Base-by-base conservation (phyloP, 2,797 vertebrate genomes). In the Saxicola maurus region DNA sequence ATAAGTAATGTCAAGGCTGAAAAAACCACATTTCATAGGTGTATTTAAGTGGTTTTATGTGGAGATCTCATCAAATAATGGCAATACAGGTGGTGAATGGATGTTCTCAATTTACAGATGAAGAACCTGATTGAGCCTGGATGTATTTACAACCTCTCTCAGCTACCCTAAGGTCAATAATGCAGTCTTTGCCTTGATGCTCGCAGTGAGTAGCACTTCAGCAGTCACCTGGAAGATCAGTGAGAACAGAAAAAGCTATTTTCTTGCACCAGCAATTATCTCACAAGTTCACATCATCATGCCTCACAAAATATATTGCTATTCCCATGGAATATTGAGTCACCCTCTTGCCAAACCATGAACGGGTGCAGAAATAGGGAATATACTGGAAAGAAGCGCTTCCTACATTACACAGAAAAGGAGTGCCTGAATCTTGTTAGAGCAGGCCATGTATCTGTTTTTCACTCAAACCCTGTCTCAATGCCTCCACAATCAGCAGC, bases 1-100 rank as follows among this genome's bases (percentile, higher is more conserved):
- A 46, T 81, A 95, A 94, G 87, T 90, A 52, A 84, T 76, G 46
- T 87, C 87, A 71, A 21, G 49, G 43, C 45, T 59, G 90, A 92
- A 59, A 81, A 76, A 57, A 40, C 1, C 21, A 37, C 35, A 51
- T 38, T 55, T 64, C 35, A 78, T 69, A 53, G 45, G 35, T 59
- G 14, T 55, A 61, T 83, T 90, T 71, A 65, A 42, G 4, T 82
- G 60, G 52, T 82, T 91, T 49, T 46, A 15, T 55, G 49, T 31
- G 59, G 27, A 45, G 17, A 35, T 43, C 28, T 49, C 49, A n/a
- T 61, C 14, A 33, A n/a, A 48, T 67, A 71, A 35, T 49, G 6
- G n/a, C 16, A 53, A 30, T 40, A 43, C 27, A 52, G 43, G 28
- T 48, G 42, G 30, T 61, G 31, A 69, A 79, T 86, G 8, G 11